Conservation (phyloP, 1,140 invertebrate species). For the Asobara japonica region DNA sequence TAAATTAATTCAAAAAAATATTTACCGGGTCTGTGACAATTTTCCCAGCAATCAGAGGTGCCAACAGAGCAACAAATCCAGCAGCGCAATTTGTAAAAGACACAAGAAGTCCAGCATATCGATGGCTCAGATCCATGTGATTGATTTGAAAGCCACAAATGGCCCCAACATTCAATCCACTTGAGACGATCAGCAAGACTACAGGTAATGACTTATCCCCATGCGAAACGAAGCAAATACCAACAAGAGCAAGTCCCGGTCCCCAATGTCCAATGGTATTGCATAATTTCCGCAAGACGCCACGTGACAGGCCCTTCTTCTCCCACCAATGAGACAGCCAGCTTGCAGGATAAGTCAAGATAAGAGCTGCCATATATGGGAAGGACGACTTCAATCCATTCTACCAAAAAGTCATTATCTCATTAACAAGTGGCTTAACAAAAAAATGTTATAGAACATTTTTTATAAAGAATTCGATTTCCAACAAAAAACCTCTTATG, state of each 20-base stretch:
- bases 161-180: conserved; percentile 71
- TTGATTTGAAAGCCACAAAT: conserved; percentile 69
- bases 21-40: conserved; percentile 52
- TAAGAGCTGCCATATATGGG: conserved; percentile 81
- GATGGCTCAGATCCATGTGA: conserved; percentile 76
- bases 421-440: not conserved
- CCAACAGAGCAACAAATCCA: conserved; percentile 63
- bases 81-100: conserved; percentile 74
- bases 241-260: conserved; percentile 60
- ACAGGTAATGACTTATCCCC: conserved; percentile 52
- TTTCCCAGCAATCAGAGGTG: conserved; percentile 63
- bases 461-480: too few species aligned
- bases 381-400: conserved; percentile 73
- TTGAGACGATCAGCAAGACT: conserved; percentile 66
- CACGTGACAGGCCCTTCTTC: conserved; percentile 67
- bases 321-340: conserved; percentile 72
- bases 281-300: conserved; percentile 70
- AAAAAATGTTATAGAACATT: too few species aligned
- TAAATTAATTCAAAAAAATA: not conserved
- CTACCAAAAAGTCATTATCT: not conserved
- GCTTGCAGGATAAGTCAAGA: conserved; percentile 74
- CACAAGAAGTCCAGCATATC: conserved; percentile 73
- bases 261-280: conserved; percentile 72
- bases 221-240: conserved; percentile 48
- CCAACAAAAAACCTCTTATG: too few species aligned